A percentile compares a stretch with the other conserved stretches of the same genome.
These are phyloP conservation scores for Microctonus brassicae DNA, from an alignment of 2,888 invertebrate species.

Conservation along the genomic window DNA sequence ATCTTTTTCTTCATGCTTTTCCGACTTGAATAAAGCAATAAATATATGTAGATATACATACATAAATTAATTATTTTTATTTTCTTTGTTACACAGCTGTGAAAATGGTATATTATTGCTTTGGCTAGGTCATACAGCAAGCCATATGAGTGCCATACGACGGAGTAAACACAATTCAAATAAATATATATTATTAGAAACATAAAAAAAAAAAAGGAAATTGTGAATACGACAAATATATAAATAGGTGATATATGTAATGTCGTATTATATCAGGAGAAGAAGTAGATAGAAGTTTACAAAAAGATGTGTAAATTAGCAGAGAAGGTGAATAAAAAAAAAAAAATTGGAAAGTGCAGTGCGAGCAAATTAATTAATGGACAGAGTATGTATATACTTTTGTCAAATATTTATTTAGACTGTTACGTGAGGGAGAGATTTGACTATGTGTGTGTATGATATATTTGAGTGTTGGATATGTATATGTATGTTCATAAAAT, in stretches of 20 bases:
- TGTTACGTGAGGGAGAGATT: slow-evolving; percentile 32
- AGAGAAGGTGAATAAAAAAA: neutral
- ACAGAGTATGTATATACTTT: slow-evolving; percentile 35
- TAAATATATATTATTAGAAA: slow-evolving; percentile 48
- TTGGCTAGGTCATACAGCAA: slow-evolving; percentile 53
- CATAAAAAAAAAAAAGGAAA: slow-evolving; percentile 30
- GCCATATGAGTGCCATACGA: slow-evolving; percentile 69
- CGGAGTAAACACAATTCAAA: slow-evolving; percentile 51
- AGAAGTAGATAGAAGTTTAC: neutral
- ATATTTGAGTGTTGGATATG: neutral
- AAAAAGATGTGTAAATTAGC: neutral
- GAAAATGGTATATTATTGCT: slow-evolving; percentile 38
- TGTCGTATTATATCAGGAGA: slow-evolving; percentile 5
- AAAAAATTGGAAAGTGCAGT: neutral
- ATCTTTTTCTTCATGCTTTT: neutral
- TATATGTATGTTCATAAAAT: slow-evolving; percentile 16
- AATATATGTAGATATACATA: neutral
- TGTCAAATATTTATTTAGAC: slow-evolving; percentile 54
- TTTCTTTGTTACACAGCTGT: slow-evolving; percentile 19
- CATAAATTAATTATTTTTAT: slow-evolving; percentile 15
- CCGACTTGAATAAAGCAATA: slow-evolving; percentile 1
- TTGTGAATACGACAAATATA: neutral
- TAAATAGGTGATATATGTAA: slow-evolving; percentile 19
- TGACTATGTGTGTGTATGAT: slow-evolving; percentile 29
- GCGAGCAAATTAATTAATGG: slow-evolving; percentile 25